A percentile compares a stretch with the other conserved stretches of the same genome.
These are phyloP conservation scores for Hylaea fasciaria DNA, from an alignment of 2,888 invertebrate genomes.

Conservation along the genomic window DNA sequence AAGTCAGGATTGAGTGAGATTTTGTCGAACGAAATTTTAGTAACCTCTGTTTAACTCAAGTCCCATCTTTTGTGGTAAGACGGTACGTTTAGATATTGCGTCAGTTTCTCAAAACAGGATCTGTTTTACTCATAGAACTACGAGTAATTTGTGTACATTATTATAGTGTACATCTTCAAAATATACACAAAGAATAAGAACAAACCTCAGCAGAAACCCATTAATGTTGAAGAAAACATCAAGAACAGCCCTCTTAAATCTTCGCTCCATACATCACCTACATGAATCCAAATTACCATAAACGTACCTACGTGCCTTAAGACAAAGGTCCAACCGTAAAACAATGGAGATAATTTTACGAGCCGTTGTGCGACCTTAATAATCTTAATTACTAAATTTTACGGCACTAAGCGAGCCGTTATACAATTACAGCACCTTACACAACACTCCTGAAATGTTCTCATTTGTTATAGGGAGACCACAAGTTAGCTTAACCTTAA, in stretches of 20 bases:
- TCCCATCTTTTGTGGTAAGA: too few relatives aligned
- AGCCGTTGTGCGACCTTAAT: slow-evolving; percentile 33
- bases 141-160: too few relatives aligned
- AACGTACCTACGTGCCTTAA: slow-evolving; percentile 2
- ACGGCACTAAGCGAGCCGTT: slow-evolving; percentile 29
- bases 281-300: slow-evolving; percentile 9
- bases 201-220: too few relatives aligned
- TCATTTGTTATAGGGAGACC: slow-evolving; percentile 18
- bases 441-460: slow-evolving; percentile 24
- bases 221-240: too few relatives aligned
- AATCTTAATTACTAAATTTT: slow-evolving; percentile 35
- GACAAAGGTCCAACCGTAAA: slow-evolving; percentile 21
- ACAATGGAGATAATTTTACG: slow-evolving; percentile 43
- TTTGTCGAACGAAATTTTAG: too few relatives aligned
- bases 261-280: slow-evolving; percentile 1
- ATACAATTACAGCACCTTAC: slow-evolving; percentile 33
- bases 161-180: too few relatives aligned
- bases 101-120: too few relatives aligned
- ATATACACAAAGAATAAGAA: too few relatives aligned
- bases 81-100: too few relatives aligned
- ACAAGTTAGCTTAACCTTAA: neutral
- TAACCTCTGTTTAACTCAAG: too few relatives aligned
- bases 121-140: too few relatives aligned
- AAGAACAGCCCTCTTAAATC: neutral
- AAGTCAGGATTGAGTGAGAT: too few relatives aligned